A percentile compares a stretch with the other conserved stretches of the same genome.
These are phyloP conservation scores for Heliothis peltigera DNA, from an alignment of 2,888 invertebrate genomes.

Conservation along the genomic window DNA sequence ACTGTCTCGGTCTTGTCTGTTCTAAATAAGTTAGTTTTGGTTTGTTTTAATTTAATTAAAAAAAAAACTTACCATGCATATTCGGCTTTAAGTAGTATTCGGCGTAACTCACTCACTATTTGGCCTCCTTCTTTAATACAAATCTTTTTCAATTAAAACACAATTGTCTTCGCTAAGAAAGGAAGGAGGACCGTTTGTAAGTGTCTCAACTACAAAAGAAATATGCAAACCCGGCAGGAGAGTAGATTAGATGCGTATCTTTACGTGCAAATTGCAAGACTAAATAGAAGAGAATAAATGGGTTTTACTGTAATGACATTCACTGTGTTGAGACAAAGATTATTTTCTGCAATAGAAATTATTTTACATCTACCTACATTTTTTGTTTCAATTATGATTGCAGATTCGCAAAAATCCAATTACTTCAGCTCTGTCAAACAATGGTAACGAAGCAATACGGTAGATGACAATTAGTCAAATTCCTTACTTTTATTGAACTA, in stretches of 20 bases:
- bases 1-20: slow-evolving; percentile 25
- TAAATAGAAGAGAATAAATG: slow-evolving; percentile 39
- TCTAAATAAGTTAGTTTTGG: slow-evolving; percentile 37
- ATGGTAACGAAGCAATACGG: not conserved
- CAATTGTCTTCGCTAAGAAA: slow-evolving; percentile 35
- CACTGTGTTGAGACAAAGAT: slow-evolving; percentile 1
- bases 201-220: slow-evolving; percentile 43
- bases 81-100: slow-evolving; percentile 5
- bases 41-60: slow-evolving; percentile 20
- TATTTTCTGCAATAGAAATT: not conserved
- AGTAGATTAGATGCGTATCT: slow-evolving; percentile 50
- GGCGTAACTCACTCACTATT: not conserved
- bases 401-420: not conserved
- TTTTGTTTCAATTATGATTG: too few relatives aligned
- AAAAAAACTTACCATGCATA: slow-evolving; percentile 10
- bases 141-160: slow-evolving; percentile 39
- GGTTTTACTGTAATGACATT: slow-evolving; percentile 30
- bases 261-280: slow-evolving; percentile 52
- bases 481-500: too few relatives aligned
- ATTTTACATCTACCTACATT: not conserved
- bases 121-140: slow-evolving; percentile 10
- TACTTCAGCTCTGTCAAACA: not conserved
- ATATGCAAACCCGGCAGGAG: slow-evolving; percentile 36
- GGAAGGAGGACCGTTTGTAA: slow-evolving; percentile 23
- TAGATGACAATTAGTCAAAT: too few relatives aligned